Percentiles rank a stretch among this genome's conserved stretches.
Conservation (phyloP, 2,888 invertebrate genomes). For the Biston stratarius region DNA sequence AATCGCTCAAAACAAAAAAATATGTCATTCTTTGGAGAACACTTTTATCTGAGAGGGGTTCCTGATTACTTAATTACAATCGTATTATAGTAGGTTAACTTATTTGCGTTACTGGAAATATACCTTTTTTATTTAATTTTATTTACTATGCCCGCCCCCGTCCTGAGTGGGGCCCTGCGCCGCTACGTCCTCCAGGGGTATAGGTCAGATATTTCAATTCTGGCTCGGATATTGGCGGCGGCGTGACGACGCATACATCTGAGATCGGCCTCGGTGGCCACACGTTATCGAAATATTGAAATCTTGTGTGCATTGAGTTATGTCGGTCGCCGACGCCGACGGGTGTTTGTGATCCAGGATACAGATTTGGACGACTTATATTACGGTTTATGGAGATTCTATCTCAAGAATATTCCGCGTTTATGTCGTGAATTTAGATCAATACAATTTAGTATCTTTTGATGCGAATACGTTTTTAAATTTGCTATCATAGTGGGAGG, state of each 20-base stretch:
- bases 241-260: conserved; percentile 84
- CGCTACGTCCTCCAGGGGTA: conserved; percentile 46
- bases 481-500: too few relatives aligned
- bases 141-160: conserved; percentile 15
- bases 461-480: too few relatives aligned
- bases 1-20: too few relatives aligned
- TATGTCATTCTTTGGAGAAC: too few relatives aligned
- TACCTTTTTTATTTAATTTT: too few relatives aligned
- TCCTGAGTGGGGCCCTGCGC: conserved; percentile 21
- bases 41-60: too few relatives aligned
- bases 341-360: conserved; percentile 55
- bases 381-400: conserved; percentile 34
- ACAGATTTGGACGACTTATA: conserved; percentile 43
- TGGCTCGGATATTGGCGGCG: conserved; percentile 82
- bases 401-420: conserved; percentile 21
- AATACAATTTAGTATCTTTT: neutral
- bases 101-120: too few relatives aligned
- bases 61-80: too few relatives aligned
- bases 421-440: neutral
- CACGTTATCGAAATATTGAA: conserved; percentile 80
- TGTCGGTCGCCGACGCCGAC: conserved; percentile 60
- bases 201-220: conserved; percentile 86
- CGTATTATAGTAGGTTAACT: too few relatives aligned
- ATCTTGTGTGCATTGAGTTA: conserved; percentile 74
- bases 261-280: conserved; percentile 64